Conservation (phyloP, 2,113 vertebrate genomes). For the Chinchilla lanigera region DNA sequence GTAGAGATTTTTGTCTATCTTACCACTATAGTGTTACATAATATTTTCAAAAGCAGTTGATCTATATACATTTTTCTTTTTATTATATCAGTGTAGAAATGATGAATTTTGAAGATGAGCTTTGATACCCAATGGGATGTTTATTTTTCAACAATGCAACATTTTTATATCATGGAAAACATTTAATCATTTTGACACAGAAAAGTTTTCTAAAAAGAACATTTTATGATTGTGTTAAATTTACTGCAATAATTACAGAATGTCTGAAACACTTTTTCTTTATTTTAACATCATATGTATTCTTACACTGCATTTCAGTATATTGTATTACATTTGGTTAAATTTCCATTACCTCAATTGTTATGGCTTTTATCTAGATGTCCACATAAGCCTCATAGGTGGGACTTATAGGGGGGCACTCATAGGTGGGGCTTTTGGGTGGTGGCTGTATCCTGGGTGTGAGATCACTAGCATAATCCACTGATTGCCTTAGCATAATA, state of each 20-base stretch:
- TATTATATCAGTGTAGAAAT: not conserved
- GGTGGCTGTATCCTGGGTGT: too few species aligned
- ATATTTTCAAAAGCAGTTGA: not conserved
- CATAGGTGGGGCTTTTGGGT: too few species aligned
- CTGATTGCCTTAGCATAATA: too few species aligned
- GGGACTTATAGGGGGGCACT: too few species aligned
- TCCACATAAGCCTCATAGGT: too few species aligned
- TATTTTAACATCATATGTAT: not conserved
- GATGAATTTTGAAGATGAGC: not conserved
- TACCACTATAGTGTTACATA: not conserved
- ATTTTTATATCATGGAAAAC: not conserved
- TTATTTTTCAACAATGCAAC: not conserved
- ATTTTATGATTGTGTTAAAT: not conserved
- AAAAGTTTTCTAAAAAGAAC: not conserved
- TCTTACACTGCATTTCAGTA: not conserved
- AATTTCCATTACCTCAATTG: not conserved
- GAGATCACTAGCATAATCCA: too few species aligned
- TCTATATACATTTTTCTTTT: not conserved
- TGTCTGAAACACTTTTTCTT: not conserved
- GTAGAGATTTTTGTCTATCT: not conserved
- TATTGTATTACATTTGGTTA: not conserved
- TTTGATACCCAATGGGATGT: not conserved
- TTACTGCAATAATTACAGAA: not conserved
- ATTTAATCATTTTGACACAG: not conserved
- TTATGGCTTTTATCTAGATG: too few species aligned